A percentile compares a stretch with the other conserved stretches of the same genome.
phyloP scores from a whole-genome alignment of 2,888 invertebrate species.

The Imbricaverruca yamaguchii region DNA sequence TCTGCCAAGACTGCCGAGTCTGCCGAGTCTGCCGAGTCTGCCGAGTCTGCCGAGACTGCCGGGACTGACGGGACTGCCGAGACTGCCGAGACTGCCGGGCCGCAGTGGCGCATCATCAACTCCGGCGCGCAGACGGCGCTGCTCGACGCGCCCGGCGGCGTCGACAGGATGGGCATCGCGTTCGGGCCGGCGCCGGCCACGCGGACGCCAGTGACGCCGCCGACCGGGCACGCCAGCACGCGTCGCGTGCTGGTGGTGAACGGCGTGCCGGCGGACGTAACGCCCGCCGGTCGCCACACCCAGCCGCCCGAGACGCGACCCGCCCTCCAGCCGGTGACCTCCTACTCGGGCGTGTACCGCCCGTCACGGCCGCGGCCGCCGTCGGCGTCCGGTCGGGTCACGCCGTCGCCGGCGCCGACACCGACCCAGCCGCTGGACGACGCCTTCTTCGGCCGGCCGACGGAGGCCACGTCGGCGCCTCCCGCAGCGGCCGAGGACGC shows the following conservation, averaged over 20 bases:
- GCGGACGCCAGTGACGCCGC: neutral
- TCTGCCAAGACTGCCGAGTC: too few relatives aligned
- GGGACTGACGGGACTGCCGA: neutral
- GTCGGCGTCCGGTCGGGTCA: neutral
- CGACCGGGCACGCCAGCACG: neutral
- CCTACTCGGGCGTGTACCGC: neutral
- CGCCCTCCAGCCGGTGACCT: neutral
- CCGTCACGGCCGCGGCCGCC: neutral
- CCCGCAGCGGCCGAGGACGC: too few relatives aligned
- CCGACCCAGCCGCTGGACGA: neutral
- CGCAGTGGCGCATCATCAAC: neutral
- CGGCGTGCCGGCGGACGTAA: neutral
- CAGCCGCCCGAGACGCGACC: neutral
- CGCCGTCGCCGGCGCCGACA: neutral
- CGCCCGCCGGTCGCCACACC: neutral
- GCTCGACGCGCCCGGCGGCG: neutral
- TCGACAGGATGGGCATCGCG: neutral
- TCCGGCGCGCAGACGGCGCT: neutral
- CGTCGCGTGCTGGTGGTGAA: constrained; percentile 1
- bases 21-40: too few relatives aligned
- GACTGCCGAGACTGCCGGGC: neutral
- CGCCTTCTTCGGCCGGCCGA: too few relatives aligned
- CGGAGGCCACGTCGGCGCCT: too few relatives aligned
- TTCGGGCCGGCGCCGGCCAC: neutral
- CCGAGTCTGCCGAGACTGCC: neutral